Evolutionary conservation across 2,797 vertebrate species (phyloP).

Genomic region (Propithecus perrieri): DNA sequence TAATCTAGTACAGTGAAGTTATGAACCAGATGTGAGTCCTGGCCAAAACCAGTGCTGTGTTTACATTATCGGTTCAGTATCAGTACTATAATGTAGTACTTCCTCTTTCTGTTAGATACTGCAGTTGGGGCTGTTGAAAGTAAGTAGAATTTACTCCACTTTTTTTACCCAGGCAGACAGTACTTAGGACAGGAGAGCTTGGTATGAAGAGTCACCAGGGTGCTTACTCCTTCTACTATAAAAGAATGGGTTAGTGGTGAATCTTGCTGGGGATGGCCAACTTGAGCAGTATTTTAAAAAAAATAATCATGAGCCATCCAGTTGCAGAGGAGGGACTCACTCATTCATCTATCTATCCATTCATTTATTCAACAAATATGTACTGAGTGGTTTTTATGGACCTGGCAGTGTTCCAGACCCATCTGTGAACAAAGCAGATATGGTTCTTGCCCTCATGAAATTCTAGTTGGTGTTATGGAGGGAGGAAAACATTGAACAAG

Average conservation of each 20-base stretch:
- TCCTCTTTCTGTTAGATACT: slow-evolving; percentile 29
- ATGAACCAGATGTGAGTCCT: not conserved
- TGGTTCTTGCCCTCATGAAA: slow-evolving; percentile 6
- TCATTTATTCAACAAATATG: slow-evolving; percentile 23
- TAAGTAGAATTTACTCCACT: not conserved
- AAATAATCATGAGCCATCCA: not conserved
- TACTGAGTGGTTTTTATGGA: slow-evolving; percentile 37
- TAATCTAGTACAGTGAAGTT: not conserved
- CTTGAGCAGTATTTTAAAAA: not conserved
- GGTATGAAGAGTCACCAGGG: not conserved
- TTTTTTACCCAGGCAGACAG: not conserved
- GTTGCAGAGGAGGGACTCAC: not conserved
- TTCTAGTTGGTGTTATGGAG: slow-evolving; percentile 21
- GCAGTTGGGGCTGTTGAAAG: not conserved
- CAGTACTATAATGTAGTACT: not conserved
- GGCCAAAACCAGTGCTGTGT: not conserved
- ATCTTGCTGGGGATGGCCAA: not conserved
- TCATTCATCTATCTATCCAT: not conserved
- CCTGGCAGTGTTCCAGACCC: not conserved
- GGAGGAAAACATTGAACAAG: slow-evolving; percentile 24
- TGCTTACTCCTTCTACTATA: not conserved
- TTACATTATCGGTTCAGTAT: not conserved
- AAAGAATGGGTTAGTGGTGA: not conserved
- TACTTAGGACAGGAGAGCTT: not conserved
- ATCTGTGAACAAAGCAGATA: slow-evolving; percentile 29